phyloP scores from a whole-genome alignment of 2,113 vertebrate species.

The Calyptommatus sinebrachiatus region DNA sequence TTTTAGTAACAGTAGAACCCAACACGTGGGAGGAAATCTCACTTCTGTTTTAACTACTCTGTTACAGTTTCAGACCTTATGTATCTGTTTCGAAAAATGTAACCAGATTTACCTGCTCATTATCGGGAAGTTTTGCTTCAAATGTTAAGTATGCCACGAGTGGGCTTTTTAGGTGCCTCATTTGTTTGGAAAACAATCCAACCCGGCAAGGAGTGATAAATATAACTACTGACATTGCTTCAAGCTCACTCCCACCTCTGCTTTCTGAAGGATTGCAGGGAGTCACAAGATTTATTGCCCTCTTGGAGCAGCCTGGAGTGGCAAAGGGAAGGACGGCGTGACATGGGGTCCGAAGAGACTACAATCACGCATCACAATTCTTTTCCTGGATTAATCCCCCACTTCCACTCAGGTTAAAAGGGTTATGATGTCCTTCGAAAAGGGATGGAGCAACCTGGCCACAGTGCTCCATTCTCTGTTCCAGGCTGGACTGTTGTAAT shows the following conservation, averaged over 20 bases:
- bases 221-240: background rate
- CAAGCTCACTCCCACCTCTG: background rate
- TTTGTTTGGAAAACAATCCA: constrained; percentile 9
- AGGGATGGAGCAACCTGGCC: too few relatives aligned
- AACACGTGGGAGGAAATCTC: too few relatives aligned
- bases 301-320: background rate
- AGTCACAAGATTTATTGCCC: background rate
- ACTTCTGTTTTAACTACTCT: background rate
- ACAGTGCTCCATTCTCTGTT: too few relatives aligned
- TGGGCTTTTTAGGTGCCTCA: background rate
- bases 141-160: background rate
- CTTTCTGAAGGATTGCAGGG: background rate
- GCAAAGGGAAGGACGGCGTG: background rate
- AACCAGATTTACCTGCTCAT: background rate
- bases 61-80: too few relatives aligned
- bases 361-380: background rate
- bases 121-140: background rate
- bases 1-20: background rate
- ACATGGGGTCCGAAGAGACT: too few relatives aligned
- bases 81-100: too few relatives aligned
- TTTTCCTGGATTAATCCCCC: background rate
- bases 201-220: background rate
- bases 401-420: background rate
- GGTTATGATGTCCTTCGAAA: too few relatives aligned
- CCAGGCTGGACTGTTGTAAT: too few relatives aligned